These are phyloP conservation scores for Scleropages formosus DNA, from an alignment of 2,797 vertebrate species.

Conservation along the genomic window DNA sequence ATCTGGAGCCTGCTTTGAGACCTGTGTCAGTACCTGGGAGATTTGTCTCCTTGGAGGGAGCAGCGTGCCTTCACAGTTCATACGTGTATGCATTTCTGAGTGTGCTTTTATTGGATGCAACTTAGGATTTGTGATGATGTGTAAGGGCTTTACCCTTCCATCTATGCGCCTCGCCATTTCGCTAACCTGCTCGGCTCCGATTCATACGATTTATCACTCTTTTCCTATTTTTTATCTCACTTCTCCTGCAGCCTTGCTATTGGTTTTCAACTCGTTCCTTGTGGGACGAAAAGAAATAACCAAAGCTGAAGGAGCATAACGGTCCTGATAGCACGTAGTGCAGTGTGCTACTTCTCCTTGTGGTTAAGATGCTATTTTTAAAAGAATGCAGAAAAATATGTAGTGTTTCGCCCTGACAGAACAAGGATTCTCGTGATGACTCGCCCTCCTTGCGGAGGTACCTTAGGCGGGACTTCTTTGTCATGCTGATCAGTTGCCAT, in stretches of 20 bases:
- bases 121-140: not conserved
- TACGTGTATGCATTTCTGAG: not conserved
- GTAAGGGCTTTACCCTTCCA: too few species aligned
- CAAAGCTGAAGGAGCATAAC: too few species aligned
- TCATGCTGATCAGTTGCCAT: conserved; percentile 47
- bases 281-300: too few species aligned
- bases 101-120: not conserved
- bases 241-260: too few species aligned
- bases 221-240: too few species aligned
- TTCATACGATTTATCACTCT: too few species aligned
- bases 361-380: conserved; percentile 30
- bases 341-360: not conserved
- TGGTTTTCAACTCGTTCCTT: too few species aligned
- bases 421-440: conserved; percentile 15
- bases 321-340: not conserved
- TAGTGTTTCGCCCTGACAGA: conserved; percentile 22
- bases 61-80: not conserved
- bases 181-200: too few species aligned
- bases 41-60: too few species aligned
- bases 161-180: too few species aligned
- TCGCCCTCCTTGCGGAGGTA: conserved; percentile 31
- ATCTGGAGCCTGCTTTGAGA: too few species aligned
- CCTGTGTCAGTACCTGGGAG: not conserved
- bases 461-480: conserved; percentile 39
- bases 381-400: conserved; percentile 9